phyloP scores from a whole-genome alignment of 1,140 invertebrate genomes.

The Bombus picipes region DNA sequence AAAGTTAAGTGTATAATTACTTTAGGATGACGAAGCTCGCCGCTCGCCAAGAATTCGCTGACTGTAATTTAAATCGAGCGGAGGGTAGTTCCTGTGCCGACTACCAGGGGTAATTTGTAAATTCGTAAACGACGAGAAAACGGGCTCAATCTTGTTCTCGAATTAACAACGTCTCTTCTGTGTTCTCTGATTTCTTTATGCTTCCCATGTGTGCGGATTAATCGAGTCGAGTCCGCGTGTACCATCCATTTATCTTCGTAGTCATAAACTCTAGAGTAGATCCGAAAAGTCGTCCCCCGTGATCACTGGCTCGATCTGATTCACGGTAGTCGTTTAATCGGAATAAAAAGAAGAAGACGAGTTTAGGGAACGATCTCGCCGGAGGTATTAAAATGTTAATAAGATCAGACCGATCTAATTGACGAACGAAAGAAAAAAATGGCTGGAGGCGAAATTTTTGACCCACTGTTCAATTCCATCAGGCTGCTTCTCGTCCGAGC shows the following conservation, averaged over 20 bases:
- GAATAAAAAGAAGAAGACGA: conserved; percentile 11
- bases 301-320: not conserved
- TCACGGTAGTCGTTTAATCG: conserved; percentile 17
- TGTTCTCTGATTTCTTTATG: not conserved
- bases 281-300: not conserved
- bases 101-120: conserved; percentile 11
- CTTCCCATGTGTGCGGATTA: not conserved
- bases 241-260: conserved; percentile 4
- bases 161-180: not conserved
- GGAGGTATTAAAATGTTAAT: conserved; percentile 64
- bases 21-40: conserved; percentile 76
- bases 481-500: conserved; percentile 31
- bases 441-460: conserved; percentile 60
- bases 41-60: conserved; percentile 65
- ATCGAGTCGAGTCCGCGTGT: not conserved
- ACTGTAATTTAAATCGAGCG: conserved; percentile 65
- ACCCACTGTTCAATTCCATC: conserved; percentile 75
- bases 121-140: conserved; percentile 3
- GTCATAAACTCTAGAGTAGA: not conserved
- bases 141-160: not conserved
- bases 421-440: conserved; percentile 51
- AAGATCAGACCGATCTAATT: conserved; percentile 52
- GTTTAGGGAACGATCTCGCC: not conserved
- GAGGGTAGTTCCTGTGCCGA: not conserved
- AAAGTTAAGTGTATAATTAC: conserved; percentile 80